phyloP scores from a whole-genome alignment of 2,888 invertebrate genomes.

The Gibbula magus region DNA sequence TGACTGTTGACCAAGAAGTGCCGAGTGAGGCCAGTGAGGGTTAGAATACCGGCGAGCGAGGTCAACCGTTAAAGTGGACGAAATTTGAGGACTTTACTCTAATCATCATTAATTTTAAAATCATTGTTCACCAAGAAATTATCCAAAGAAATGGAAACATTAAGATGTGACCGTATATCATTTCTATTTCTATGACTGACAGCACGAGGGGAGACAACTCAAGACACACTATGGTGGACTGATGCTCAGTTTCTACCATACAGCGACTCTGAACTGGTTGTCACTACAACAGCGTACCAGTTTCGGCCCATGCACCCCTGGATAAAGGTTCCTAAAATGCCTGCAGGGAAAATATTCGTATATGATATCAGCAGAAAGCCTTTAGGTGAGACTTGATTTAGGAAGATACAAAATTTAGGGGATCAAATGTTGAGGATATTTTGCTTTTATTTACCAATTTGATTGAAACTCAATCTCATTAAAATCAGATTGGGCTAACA shows the following conservation, averaged over 20 bases:
- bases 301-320: conserved; percentile 47
- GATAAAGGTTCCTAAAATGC: conserved; percentile 39
- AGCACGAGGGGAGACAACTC: conserved; percentile 13
- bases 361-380: background rate
- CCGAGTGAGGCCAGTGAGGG: too few species aligned
- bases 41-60: too few species aligned
- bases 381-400: conserved; percentile 19
- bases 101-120: too few species aligned
- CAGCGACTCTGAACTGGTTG: conserved; percentile 53
- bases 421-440: background rate
- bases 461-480: too few species aligned
- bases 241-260: conserved; percentile 66
- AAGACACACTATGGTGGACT: conserved; percentile 58
- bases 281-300: conserved; percentile 50
- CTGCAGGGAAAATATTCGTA: conserved; percentile 47
- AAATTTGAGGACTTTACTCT: too few species aligned
- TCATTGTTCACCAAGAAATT: background rate
- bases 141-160: background rate
- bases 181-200: background rate
- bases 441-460: too few species aligned
- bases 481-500: too few species aligned
- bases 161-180: background rate
- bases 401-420: background rate
- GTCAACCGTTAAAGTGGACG: too few species aligned
- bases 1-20: too few species aligned